Base-by-base conservation (phyloP, 2,113 vertebrate genomes). In the Marmota monax region DNA sequence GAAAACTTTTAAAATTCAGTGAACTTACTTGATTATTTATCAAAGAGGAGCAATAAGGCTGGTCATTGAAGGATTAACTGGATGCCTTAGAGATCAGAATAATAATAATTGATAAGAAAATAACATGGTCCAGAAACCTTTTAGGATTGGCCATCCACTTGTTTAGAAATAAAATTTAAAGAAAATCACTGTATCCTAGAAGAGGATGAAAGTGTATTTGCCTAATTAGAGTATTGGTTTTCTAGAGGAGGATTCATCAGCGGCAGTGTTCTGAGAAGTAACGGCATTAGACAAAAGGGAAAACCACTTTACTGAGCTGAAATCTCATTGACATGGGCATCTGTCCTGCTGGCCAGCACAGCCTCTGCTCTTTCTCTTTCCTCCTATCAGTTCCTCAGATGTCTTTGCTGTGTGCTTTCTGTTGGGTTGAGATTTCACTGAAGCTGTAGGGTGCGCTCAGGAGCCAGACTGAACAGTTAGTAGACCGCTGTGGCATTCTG, bases 391-490 rank as follows among this genome's bases (percentile, higher is more conserved):
- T 18, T 45, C 20, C 20, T 94, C 37, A 48, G 25, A 2, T 37
- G 9, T 70, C 6, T 37, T 32, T 69, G 51, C 56, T 16, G 6
- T 5, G 8, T 25, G 6, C 39, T 80, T 78, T 23, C 48, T 84
- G 1, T 23, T 27, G 65, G 5, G 23, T 6, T 8, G 7, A 83
- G 32, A 16, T 51, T 72, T 39, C 13, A 32, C 39, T 3, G 48
- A 42, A n/a, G 32, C 7, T 61, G 56, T 3, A 18, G 1, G 48
- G 2, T 42, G 39, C 1, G 3, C 6, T 42, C 5, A 11, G 4
- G 39, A 77, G 25, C n/a, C 53, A 74, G 18, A 4, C 51, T 45
- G 39, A 39, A 14, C 27, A 67, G 2, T 77, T 11, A 69, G 25
- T 14, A 23, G 20, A 58, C 20, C 7, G 39, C 0, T 4, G 20